phyloP scores from a whole-genome alignment of 2,888 invertebrate genomes.

The Dolomedes plantarius region DNA sequence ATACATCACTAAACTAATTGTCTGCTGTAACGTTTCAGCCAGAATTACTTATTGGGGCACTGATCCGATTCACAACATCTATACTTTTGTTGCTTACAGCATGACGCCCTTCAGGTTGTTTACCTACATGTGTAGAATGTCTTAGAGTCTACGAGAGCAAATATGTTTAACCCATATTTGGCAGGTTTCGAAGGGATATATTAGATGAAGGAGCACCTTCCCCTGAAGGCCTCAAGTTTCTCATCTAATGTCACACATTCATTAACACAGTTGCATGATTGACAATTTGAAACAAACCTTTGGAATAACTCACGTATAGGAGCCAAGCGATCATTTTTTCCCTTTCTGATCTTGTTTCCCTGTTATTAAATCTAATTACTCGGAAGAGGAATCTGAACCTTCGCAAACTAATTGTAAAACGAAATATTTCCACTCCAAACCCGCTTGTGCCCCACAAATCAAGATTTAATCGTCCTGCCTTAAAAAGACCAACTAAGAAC shows the following conservation, averaged over 20 bases:
- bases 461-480: too few relatives aligned
- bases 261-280: too few relatives aligned
- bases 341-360: neutral
- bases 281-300: too few relatives aligned
- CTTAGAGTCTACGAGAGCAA: too few relatives aligned
- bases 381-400: constrained; percentile 11
- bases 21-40: constrained; percentile 25
- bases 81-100: neutral
- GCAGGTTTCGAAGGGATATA: too few relatives aligned
- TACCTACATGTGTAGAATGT: constrained; percentile 18
- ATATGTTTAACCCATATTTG: too few relatives aligned
- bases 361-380: neutral
- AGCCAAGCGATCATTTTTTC: neutral
- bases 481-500: too few relatives aligned
- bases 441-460: too few relatives aligned
- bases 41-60: neutral
- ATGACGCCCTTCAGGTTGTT: constrained; percentile 20
- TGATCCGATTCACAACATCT: neutral
- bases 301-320: too few relatives aligned
- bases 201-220: too few relatives aligned
- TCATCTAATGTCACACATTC: too few relatives aligned
- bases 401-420: constrained; percentile 2
- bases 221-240: too few relatives aligned
- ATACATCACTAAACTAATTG: constrained; percentile 22
- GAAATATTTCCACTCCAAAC: constrained; percentile 12